Evolutionary conservation across 2,797 vertebrate genomes (phyloP).

Genomic region (Notolabrus celidotus): DNA sequence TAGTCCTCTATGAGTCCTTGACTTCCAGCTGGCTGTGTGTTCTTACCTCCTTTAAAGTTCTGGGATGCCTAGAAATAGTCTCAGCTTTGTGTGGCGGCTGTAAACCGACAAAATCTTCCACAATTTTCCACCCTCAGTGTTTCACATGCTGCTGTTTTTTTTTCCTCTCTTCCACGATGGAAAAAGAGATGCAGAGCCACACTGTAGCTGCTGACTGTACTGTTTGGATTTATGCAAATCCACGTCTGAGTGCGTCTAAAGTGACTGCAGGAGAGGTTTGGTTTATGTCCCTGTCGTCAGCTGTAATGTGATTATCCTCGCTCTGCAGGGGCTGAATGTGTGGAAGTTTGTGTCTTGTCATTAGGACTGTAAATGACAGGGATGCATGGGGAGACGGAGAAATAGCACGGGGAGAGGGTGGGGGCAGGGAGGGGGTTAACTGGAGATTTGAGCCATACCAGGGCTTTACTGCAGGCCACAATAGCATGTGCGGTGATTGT

Average conservation of each 20-base stretch:
- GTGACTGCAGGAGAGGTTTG: conserved; percentile 42
- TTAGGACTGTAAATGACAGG: conserved; percentile 80
- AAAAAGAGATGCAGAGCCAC: conserved; percentile 66
- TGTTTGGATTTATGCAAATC: conserved; percentile 73
- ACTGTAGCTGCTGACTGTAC: conserved; percentile 64
- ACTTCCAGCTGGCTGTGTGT: conserved; percentile 66
- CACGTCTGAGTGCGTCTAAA: conserved; percentile 57
- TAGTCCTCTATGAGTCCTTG: conserved; percentile 56
- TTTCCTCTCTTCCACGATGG: conserved; percentile 36
- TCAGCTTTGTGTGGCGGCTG: conserved; percentile 73
- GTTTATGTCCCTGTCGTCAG: conserved; percentile 58
- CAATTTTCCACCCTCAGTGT: conserved; percentile 70
- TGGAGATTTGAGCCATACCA: conserved; percentile 71
- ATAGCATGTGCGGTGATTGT: conserved; percentile 84
- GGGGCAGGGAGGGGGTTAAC: conserved; percentile 53
- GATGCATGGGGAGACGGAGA: conserved; percentile 63
- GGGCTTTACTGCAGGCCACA: conserved; percentile 81
- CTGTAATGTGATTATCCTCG: conserved; percentile 73
- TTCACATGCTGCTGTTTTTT: conserved; percentile 60
- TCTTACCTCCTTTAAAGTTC: conserved; percentile 66
- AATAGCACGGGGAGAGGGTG: conserved; percentile 30
- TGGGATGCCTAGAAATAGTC: conserved; percentile 74
- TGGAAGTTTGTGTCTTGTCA: conserved; percentile 78
- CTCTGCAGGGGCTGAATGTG: conserved; percentile 68
- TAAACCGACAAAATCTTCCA: conserved; percentile 71